Conservation (phyloP, 2,797 vertebrate genomes). For the Luscinia megarhynchos region DNA sequence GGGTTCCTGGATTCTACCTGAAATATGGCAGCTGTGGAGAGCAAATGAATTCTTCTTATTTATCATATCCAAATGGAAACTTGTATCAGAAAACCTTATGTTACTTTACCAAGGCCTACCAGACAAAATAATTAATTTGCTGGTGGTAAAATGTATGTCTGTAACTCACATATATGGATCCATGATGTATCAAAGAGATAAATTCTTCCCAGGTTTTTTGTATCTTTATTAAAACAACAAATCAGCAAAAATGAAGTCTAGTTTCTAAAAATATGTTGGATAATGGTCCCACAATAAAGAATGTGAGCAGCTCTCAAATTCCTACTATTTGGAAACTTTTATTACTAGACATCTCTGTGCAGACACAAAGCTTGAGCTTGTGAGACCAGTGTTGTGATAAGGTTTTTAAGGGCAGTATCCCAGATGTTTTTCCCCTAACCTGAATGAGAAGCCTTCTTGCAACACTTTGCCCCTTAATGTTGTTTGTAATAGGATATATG, state of each 20-base stretch:
- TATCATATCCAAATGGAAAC: not conserved
- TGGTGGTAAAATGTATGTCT: not conserved
- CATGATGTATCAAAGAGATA: not conserved
- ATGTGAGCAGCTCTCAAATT: not conserved
- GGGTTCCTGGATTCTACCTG: not conserved
- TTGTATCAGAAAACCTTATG: not conserved
- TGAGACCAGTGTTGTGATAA: not conserved
- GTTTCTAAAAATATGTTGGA: not conserved
- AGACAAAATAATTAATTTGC: not conserved
- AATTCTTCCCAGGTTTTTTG: not conserved
- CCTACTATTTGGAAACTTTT: not conserved
- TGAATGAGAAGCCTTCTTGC: not conserved
- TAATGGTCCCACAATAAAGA: not conserved
- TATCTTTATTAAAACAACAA: not conserved
- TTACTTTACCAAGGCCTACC: not conserved
- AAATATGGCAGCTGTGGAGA: not conserved
- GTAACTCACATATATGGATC: not conserved
- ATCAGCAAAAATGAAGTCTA: not conserved
- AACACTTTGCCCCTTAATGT: not conserved
- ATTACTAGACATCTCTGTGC: not conserved
- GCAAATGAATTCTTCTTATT: not conserved
- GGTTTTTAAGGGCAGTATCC: not conserved
- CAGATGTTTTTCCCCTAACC: not conserved
- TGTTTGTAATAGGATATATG: not conserved
- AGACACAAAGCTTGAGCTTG: not conserved